phyloP scores from a whole-genome alignment of 37 sponge, comb jelly and placozoan species.

The Eunapius fragilis region DNA sequence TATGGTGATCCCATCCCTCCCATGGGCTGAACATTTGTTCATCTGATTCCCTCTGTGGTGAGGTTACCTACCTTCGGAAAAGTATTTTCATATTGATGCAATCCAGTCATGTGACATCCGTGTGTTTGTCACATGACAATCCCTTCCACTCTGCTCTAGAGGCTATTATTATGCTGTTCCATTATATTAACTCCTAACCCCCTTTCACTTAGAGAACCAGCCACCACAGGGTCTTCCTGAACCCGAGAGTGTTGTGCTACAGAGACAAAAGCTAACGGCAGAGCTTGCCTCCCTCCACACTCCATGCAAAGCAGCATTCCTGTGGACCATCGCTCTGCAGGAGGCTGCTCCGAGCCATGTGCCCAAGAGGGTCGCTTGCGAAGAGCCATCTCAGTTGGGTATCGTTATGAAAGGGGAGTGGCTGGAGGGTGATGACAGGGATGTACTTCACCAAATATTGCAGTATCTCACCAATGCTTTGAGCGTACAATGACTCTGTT shows the following conservation, averaged over 20 bases:
- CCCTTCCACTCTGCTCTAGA: too few relatives aligned
- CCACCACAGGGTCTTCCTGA: too few relatives aligned
- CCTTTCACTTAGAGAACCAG: too few relatives aligned
- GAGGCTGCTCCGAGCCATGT: not conserved
- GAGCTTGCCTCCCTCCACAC: constrained; percentile 21
- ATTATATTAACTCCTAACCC: too few relatives aligned
- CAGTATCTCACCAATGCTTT: constrained; percentile 62
- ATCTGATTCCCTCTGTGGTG: too few relatives aligned
- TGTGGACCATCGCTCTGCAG: not conserved
- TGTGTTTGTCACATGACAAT: too few relatives aligned
- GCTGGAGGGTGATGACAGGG: constrained; percentile 44
- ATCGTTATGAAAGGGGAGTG: constrained; percentile 15
- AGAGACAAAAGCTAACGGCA: constrained; percentile 3
- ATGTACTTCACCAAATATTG: constrained; percentile 63
- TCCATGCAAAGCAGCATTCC: constrained; percentile 51
- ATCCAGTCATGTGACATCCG: too few relatives aligned
- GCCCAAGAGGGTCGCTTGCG: not conserved
- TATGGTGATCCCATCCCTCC: too few relatives aligned
- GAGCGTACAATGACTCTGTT: not conserved
- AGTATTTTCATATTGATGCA: too few relatives aligned
- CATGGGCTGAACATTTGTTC: too few relatives aligned
- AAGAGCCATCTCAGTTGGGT: not conserved
- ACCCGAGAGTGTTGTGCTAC: not conserved
- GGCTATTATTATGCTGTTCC: too few relatives aligned
- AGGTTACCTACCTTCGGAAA: too few relatives aligned